phyloP scores from a whole-genome alignment of 2,797 vertebrate genomes.

The Corythornis leucogaster region DNA sequence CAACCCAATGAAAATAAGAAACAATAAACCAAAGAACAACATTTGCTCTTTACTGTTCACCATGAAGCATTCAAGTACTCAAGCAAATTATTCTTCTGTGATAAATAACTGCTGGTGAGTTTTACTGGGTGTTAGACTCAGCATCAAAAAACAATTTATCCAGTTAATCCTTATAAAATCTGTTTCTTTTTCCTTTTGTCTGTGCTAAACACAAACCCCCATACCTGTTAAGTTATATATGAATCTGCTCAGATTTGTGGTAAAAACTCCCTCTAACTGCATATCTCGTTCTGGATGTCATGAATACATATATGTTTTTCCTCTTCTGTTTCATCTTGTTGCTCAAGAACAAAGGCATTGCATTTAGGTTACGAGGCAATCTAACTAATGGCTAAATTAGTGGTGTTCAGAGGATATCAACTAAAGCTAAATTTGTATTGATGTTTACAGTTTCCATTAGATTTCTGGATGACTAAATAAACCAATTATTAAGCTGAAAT shows the following conservation, averaged over 20 bases:
- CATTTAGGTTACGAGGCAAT: slow-evolving; percentile 4
- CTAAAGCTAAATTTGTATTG: slow-evolving; percentile 47
- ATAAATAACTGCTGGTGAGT: slow-evolving; percentile 2
- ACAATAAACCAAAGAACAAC: background rate
- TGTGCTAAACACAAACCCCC: background rate
- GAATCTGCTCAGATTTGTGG: background rate
- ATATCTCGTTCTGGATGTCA: background rate
- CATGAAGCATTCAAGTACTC: background rate
- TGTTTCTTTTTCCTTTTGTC: background rate
- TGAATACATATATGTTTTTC: background rate
- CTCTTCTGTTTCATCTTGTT: background rate
- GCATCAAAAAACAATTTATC: background rate
- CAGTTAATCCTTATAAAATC: background rate
- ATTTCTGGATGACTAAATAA: slow-evolving; percentile 47
- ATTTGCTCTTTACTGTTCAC: background rate
- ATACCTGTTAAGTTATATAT: background rate
- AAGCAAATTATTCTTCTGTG: slow-evolving; percentile 19
- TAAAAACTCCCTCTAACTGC: background rate
- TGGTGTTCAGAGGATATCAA: slow-evolving; percentile 21
- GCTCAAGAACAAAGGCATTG: slow-evolving; percentile 9
- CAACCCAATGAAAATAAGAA: slow-evolving; percentile 6
- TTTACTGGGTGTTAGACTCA: background rate
- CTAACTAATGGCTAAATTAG: slow-evolving; percentile 46
- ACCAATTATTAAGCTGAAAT: slow-evolving; percentile 37
- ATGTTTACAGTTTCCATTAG: slow-evolving; percentile 52